Conservation (phyloP, 2,797 vertebrate species). For the Rhadinocentrus ornatus region DNA sequence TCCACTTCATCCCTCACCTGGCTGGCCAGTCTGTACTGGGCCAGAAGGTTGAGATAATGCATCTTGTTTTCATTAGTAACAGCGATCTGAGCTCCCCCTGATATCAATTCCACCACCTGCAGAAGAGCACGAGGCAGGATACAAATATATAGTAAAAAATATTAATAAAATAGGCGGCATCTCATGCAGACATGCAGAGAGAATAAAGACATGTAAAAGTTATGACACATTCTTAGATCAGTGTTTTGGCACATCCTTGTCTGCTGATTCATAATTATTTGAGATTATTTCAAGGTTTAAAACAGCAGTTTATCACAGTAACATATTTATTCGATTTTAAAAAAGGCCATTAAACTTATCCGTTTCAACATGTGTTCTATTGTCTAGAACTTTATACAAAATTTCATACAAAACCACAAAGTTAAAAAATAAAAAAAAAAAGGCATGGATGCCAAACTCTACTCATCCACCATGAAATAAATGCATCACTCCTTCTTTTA, state of each 20-base stretch:
- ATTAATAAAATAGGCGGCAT: background rate
- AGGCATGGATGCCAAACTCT: slow-evolving; percentile 16
- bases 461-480: slow-evolving; percentile 43
- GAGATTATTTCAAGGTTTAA: slow-evolving; percentile 3
- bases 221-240: background rate
- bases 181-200: background rate
- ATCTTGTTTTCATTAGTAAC: slow-evolving; percentile 98
- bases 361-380: slow-evolving; percentile 2
- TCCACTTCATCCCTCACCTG: slow-evolving; percentile 98
- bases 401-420: slow-evolving; percentile 17
- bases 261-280: slow-evolving; percentile 14
- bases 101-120: slow-evolving; percentile 94
- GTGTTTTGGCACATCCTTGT: slow-evolving; percentile 5
- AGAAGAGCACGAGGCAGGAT: slow-evolving; percentile 6
- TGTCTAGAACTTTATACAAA: slow-evolving; percentile 18
- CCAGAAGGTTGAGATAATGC: slow-evolving; percentile 95
- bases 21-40: slow-evolving; percentile 94
- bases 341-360: background rate
- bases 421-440: slow-evolving; percentile 15
- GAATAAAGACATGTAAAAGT: background rate
- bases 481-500: slow-evolving; percentile 33
- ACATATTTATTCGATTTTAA: slow-evolving; percentile 20
- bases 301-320: slow-evolving; percentile 5
- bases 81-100: slow-evolving; percentile 91
- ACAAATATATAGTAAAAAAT: background rate